Evolutionary conservation across 1,140 invertebrate species (phyloP).

Genomic region (Aphis gossypii): DNA sequence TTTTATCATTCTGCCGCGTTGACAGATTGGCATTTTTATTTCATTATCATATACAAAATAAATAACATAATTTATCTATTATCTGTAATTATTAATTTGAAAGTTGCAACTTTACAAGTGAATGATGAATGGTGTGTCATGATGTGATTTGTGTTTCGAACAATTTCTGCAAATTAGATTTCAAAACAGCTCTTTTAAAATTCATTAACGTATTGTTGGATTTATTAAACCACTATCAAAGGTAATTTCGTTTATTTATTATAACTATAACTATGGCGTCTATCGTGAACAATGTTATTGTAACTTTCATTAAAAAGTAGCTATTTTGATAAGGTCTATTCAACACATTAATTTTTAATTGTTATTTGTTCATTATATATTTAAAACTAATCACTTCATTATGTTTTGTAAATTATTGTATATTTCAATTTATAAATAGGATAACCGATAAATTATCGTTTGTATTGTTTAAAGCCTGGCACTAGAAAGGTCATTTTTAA

Average conservation of each 20-base stretch:
- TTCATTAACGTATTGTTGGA: not conserved
- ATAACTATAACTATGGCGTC: not conserved
- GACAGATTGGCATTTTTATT: not conserved
- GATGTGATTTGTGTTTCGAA: not conserved
- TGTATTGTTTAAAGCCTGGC: not conserved
- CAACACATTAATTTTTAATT: not conserved
- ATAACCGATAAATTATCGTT: not conserved
- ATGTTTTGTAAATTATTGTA: not conserved
- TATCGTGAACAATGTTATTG: not conserved
- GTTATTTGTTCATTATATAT: not conserved
- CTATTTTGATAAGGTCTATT: not conserved
- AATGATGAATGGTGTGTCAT: not conserved
- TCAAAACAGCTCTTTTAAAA: not conserved
- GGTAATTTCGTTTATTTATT: slow-evolving; percentile 12
- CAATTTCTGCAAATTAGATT: not conserved
- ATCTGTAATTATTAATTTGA: not conserved
- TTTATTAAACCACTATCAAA: not conserved
- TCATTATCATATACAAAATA: not conserved
- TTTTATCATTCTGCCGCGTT: slow-evolving; percentile 1
- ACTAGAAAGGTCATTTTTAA: not conserved
- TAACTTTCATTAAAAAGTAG: not conserved
- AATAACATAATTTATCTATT: not conserved
- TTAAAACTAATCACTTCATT: not conserved
- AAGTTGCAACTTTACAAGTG: not conserved
- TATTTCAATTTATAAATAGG: not conserved